A percentile compares a stretch with the other conserved stretches of the same genome.
These are phyloP conservation scores for Zaprionus gabonicus DNA, from an alignment of 1,140 invertebrate species.

Conservation along the genomic window DNA sequence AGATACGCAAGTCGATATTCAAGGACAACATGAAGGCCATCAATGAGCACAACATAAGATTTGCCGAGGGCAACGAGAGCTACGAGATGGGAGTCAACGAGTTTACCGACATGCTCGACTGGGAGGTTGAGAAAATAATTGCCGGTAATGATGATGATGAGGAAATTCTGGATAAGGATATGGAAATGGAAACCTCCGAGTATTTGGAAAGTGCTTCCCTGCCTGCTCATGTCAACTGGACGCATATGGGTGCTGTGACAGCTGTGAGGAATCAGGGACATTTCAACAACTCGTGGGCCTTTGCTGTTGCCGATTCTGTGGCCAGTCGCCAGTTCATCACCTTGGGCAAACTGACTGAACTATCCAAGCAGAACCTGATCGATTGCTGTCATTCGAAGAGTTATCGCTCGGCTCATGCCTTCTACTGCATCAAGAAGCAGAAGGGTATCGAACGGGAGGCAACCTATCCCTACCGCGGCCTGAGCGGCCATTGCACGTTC, in stretches of 20 bases:
- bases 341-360: not conserved
- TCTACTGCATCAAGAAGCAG: not conserved
- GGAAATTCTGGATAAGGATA: not conserved
- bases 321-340: conserved; percentile 27
- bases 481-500: not conserved
- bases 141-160: not conserved
- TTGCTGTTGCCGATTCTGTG: conserved; percentile 18
- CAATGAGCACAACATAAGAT: conserved; percentile 21
- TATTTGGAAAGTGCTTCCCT: not conserved
- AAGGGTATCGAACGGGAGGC: conserved; percentile 18
- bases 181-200: not conserved
- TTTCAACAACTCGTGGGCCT: conserved; percentile 39
- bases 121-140: not conserved
- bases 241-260: conserved; percentile 8
- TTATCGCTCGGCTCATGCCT: not conserved
- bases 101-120: conserved; percentile 19
- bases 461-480: conserved; percentile 26
- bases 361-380: conserved; percentile 31
- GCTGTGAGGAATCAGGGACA: conserved; percentile 18
- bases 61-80: conserved; percentile 2
- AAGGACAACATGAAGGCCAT: conserved; percentile 6
- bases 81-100: conserved; percentile 32
- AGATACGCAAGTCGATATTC: conserved; percentile 19
- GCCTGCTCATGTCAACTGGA: conserved; percentile 20
- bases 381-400: not conserved